Conservation (phyloP, 2,113 vertebrate genomes). For the Egretta garzetta region DNA sequence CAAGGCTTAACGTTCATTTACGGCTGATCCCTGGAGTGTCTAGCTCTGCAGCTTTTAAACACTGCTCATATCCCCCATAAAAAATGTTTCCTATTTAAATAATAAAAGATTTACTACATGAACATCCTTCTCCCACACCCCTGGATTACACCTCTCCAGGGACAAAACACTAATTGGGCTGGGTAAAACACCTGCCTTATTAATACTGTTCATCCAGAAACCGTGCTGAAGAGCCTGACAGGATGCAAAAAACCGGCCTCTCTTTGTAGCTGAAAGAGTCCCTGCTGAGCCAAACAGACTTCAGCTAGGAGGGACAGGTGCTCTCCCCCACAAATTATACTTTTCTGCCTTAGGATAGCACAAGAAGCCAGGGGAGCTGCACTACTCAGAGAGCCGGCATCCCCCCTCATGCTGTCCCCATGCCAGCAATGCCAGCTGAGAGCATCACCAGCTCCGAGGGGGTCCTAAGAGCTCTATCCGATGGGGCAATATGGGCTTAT, state of each 20-base stretch:
- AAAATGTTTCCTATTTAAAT: constrained; percentile 33
- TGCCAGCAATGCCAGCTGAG: not conserved
- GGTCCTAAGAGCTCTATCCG: not conserved
- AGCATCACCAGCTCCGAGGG: not conserved
- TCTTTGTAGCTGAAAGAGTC: not conserved
- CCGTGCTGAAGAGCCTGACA: not conserved
- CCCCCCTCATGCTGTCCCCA: accelerated
- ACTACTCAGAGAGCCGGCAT: accelerated
- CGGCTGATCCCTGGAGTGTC: not conserved
- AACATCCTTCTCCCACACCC: not conserved
- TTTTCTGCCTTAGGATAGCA: not conserved
- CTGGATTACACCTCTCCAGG: not conserved
- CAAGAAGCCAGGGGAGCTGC: not conserved
- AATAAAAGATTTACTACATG: not conserved
- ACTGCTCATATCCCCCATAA: not conserved
- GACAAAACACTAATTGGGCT: not conserved
- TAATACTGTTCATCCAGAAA: not conserved
- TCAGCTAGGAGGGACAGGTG: not conserved
- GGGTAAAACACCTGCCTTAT: constrained; percentile 12
- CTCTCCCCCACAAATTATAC: not conserved
- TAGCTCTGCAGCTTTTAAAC: constrained; percentile 41
- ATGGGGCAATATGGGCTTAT: not conserved
- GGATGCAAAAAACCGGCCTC: not conserved
- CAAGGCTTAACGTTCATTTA: constrained; percentile 21
- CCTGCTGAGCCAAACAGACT: not conserved